phyloP scores from a whole-genome alignment of 2,888 invertebrate genomes.

The Dasypogon diadema region DNA sequence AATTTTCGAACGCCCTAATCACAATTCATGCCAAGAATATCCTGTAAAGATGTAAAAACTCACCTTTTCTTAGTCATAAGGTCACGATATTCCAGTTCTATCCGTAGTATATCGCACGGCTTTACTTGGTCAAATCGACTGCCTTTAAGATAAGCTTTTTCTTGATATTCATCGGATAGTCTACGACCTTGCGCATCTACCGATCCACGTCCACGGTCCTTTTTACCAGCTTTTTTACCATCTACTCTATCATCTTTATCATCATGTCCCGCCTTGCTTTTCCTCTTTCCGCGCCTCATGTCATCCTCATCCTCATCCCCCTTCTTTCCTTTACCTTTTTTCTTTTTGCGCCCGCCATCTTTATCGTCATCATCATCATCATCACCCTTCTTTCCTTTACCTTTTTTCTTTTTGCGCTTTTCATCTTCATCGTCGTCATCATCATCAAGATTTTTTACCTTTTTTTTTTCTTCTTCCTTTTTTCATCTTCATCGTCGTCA shows the following conservation, averaged over 20 bases:
- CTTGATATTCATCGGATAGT: constrained; percentile 11
- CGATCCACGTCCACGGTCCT: not conserved
- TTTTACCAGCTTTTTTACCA: not conserved
- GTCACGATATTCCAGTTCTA: constrained; percentile 56
- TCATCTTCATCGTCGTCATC: not conserved
- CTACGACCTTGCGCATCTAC: not conserved
- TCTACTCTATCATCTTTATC: not conserved
- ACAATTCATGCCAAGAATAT: too few species aligned
- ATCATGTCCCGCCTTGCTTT: not conserved
- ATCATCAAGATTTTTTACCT: not conserved
- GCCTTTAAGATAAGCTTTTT: not conserved
- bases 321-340: constrained; percentile 11
- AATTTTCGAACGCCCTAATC: too few species aligned
- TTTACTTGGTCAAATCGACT: constrained; percentile 59
- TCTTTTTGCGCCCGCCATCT: not conserved
- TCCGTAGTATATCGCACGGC: constrained; percentile 61
- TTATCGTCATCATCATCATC: not conserved
- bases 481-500: not conserved
- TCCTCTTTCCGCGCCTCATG: not conserved
- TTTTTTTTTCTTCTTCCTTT: constrained; percentile 4
- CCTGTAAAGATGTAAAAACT: too few species aligned
- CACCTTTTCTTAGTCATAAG: not conserved
- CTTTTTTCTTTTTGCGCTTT: constrained; percentile 1
- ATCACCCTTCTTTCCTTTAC: constrained; percentile 40
- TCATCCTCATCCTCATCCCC: not conserved